These are phyloP conservation scores for Drosophila fungiperda DNA, from an alignment of 2,888 invertebrate species.

Conservation along the genomic window DNA sequence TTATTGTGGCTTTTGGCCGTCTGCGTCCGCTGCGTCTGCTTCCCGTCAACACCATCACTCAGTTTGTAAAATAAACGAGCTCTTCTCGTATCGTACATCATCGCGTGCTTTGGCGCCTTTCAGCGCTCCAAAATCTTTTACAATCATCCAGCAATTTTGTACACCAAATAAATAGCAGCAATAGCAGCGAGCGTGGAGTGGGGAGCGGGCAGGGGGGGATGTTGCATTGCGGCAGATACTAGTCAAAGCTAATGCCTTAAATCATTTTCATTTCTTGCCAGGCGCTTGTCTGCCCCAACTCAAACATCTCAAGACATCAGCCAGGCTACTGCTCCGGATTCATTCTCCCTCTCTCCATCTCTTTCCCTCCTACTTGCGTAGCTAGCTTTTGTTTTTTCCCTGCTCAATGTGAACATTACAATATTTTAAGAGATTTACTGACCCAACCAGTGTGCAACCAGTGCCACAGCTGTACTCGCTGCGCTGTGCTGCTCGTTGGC, in stretches of 20 bases:
- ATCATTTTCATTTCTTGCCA: constrained; percentile 76
- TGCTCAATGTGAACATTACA: constrained; percentile 53
- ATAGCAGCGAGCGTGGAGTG: not conserved
- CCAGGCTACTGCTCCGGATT: not conserved
- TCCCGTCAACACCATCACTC: constrained; percentile 40
- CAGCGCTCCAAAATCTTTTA: constrained; percentile 70
- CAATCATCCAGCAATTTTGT: constrained; percentile 70
- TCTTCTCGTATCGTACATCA: constrained; percentile 64
- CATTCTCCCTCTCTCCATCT: not conserved
- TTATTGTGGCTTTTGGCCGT: constrained; percentile 53
- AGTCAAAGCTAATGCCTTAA: constrained; percentile 70
- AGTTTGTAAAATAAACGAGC: constrained; percentile 70
- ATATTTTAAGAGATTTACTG: constrained; percentile 78
- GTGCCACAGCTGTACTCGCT: constrained; percentile 4
- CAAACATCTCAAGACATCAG: constrained; percentile 45
- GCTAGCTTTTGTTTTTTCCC: constrained; percentile 14
- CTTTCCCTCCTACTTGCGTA: constrained; percentile 17
- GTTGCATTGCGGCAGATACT: not conserved
- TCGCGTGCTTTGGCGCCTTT: constrained; percentile 67
- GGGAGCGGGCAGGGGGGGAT: not conserved
- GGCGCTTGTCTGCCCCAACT: constrained; percentile 48
- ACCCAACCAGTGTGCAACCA: constrained; percentile 52
- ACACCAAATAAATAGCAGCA: constrained; percentile 41
- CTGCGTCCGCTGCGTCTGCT: constrained; percentile 3
- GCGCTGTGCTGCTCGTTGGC: constrained; percentile 23